Percentiles rank a stretch among this genome's conserved stretches.
Evolutionary conservation across 2,888 invertebrate genomes (phyloP).

Genomic region (Eupsilia transversa): DNA sequence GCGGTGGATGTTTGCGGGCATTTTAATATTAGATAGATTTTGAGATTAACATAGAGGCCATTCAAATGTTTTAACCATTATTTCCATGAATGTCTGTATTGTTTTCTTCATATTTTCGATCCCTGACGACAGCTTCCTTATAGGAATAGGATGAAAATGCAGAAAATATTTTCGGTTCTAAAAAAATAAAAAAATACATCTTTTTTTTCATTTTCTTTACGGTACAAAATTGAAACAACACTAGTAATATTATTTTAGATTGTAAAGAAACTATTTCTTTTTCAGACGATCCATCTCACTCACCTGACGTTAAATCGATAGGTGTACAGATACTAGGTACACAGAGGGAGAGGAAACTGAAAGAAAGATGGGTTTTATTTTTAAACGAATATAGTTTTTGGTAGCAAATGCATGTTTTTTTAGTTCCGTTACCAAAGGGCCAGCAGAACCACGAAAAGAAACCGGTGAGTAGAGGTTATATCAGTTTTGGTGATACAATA

Average conservation of each 20-base stretch:
- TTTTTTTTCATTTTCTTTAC: background rate
- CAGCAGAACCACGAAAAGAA: too few species aligned
- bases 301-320: background rate
- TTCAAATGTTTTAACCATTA: background rate
- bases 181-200: too few species aligned
- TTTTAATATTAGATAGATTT: conserved; percentile 39
- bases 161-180: too few species aligned
- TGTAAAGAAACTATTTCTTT: background rate
- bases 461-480: too few species aligned
- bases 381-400: background rate
- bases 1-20: conserved; percentile 17
- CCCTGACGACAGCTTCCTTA: background rate
- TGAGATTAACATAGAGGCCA: conserved; percentile 11
- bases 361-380: background rate
- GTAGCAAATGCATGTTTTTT: background rate
- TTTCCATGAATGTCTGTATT: background rate
- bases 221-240: background rate
- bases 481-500: too few species aligned
- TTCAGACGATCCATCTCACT: background rate
- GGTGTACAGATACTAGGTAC: background rate
- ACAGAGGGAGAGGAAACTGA: background rate
- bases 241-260: background rate
- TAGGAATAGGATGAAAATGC: background rate
- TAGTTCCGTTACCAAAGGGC: background rate
- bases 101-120: too few species aligned